Base-by-base conservation (phyloP, 2,888 invertebrate species). In the Heteromurus nitidus region DNA sequence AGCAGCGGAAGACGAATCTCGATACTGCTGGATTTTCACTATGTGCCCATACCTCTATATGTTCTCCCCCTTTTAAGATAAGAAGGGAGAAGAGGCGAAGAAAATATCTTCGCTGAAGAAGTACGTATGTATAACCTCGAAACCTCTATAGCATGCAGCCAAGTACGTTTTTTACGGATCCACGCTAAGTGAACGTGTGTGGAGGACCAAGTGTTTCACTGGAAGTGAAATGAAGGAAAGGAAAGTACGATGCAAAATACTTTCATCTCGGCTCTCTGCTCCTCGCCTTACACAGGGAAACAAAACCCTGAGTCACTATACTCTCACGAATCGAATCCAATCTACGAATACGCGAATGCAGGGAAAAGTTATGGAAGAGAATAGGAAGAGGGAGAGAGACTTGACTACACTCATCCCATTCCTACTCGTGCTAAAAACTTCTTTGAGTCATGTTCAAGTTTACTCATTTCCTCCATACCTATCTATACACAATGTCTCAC, bases 1-100 rank as follows among this genome's bases (percentile, higher is more conserved):
- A 73, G 68, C 80, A 80, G 80, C 80, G 73, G 80, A 80, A 80
- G 80, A 80, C 73, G 67, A 80, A 72, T 80, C 80, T 73, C 55
- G 80, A 73, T 73, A 80, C 80, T 80, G 80, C 80, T 80, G 80
- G 73, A 72, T 73, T 80, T 80, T 73, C 73, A n/a, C 72, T 24
- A 26, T 55, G 58, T 67, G 67, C 73, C n/a, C 65, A 72, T 80
- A 50, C 72, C 73, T 55, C 72, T 80, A 67, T 80, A 80, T 80
- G 80, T 80, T 47, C 16, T n/a, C n/a, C n/a, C n/a, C n/a, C n/a
- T n/a, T n/a, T n/a, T n/a, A n/a, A n/a, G 42, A 42, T 16, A 18
- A 24, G 26, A 22, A 22, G 55, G 22, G 16, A 22, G 22, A 55
- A 7, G 22, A 20, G 22, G 22, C 13, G 16, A 55, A 22, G 55